phyloP scores from a whole-genome alignment of 2,888 invertebrate species.

The Barypeithes pellucidus region DNA sequence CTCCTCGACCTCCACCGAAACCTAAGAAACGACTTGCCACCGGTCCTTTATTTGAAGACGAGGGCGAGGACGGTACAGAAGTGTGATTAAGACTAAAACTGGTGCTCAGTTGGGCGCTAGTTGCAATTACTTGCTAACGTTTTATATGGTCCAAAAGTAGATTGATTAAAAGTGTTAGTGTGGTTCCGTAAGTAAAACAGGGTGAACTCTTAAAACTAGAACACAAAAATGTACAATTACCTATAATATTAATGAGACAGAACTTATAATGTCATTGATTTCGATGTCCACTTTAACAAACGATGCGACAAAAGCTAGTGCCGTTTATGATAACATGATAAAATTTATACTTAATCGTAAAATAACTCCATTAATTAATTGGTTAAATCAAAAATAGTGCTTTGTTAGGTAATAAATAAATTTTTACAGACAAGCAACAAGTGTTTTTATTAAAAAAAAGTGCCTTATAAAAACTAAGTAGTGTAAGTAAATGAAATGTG shows the following conservation, averaged over 20 bases:
- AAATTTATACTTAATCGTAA: neutral
- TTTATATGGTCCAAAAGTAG: constrained; percentile 13
- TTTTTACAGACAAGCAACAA: neutral
- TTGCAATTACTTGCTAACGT: constrained; percentile 52
- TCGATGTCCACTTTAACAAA: neutral
- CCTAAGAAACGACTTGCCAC: constrained; percentile 84
- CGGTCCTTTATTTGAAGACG: constrained; percentile 88
- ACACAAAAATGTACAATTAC: neutral
- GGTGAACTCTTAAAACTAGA: constrained; percentile 18
- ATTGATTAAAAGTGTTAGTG: constrained; percentile 38
- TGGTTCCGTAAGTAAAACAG: constrained; percentile 56
- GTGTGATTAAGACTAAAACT: constrained; percentile 77
- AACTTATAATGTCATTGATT: neutral
- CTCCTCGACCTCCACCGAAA: constrained; percentile 88
- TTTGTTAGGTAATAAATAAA: constrained; percentile 18
- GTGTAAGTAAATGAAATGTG: neutral
- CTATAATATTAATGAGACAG: neutral
- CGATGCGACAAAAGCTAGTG: neutral
- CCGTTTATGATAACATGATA: neutral
- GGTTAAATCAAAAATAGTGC: constrained; percentile 3
- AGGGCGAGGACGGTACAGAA: constrained; percentile 92
- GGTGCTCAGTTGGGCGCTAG: constrained; percentile 65
- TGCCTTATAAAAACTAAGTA: constrained; percentile 18
- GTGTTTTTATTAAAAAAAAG: constrained; percentile 20
- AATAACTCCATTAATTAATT: neutral